These are phyloP conservation scores for Drosophila watanabei DNA, from an alignment of 1,140 invertebrate genomes.

Conservation along the genomic window DNA sequence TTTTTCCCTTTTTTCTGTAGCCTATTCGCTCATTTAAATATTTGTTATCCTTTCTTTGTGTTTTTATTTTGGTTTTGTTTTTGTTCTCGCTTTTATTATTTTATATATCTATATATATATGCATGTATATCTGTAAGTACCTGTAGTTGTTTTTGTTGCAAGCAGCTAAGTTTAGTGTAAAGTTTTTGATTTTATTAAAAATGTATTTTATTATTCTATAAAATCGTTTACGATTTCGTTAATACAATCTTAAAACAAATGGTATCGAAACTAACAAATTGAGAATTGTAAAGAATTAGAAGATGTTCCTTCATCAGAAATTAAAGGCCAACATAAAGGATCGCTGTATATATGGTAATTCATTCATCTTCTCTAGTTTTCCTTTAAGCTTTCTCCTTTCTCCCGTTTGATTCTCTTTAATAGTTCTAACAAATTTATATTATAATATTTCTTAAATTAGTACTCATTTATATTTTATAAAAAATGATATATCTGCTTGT, in stretches of 20 bases:
- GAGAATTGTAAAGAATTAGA: constrained; percentile 35
- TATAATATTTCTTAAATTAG: constrained; percentile 62
- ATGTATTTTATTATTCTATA: constrained; percentile 65
- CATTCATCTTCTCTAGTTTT: constrained; percentile 41
- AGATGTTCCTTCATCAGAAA: constrained; percentile 35
- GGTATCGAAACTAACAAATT: constrained; percentile 26
- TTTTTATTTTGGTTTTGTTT: constrained; percentile 43
- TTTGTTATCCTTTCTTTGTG: constrained; percentile 40
- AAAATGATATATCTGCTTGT: constrained; percentile 75
- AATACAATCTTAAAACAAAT: constrained; percentile 33
- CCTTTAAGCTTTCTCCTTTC: constrained; percentile 32
- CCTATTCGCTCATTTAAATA: constrained; percentile 63
- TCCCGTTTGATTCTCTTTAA: constrained; percentile 52
- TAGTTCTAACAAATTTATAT: constrained; percentile 75
- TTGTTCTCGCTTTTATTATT: constrained; percentile 41
- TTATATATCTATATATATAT: constrained; percentile 60
- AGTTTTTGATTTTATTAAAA: constrained; percentile 69
- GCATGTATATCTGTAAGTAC: constrained; percentile 78
- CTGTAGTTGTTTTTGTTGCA: constrained; percentile 82
- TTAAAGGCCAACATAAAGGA: constrained; percentile 58
- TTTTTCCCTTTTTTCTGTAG: constrained; percentile 38
- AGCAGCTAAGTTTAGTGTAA: constrained; percentile 83
- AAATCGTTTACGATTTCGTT: constrained; percentile 77
- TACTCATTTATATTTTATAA: constrained; percentile 65
- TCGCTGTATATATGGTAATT: constrained; percentile 49